A percentile compares a stretch with the other conserved stretches of the same genome.
Evolutionary conservation across 2,888 invertebrate species (phyloP).

Genomic region (Terebella lapidaria): DNA sequence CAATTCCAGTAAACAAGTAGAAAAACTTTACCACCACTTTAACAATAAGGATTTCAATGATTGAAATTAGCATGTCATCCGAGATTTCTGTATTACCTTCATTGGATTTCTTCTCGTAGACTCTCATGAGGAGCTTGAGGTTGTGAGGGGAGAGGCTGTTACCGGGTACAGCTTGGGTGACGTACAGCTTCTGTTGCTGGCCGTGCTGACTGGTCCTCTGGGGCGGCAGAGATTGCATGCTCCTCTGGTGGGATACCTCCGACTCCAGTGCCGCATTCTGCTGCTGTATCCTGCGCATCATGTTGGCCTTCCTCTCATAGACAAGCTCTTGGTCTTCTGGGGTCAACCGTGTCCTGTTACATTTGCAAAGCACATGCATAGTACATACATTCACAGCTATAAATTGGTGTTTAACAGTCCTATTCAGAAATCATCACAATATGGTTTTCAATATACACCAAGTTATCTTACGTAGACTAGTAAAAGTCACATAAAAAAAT

Average conservation of each 20-base stretch:
- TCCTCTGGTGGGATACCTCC: conserved; percentile 32
- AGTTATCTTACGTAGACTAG: no score
- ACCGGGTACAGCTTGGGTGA: conserved; percentile 22
- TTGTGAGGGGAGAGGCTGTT: conserved; percentile 29
- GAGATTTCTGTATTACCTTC: conserved; percentile 28
- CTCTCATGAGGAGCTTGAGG: conserved; percentile 32
- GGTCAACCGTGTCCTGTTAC: conserved; percentile 19
- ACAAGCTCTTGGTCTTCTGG: conserved; percentile 40
- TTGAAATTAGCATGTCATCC: neutral
- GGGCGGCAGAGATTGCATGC: conserved; percentile 6
- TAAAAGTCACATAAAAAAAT: no score
- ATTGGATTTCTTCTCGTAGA: conserved; percentile 38
- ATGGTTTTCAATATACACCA: no score
- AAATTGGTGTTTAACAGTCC: no score
- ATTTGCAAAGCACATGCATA: no score
- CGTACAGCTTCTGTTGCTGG: conserved; percentile 14
- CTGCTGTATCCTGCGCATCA: conserved; percentile 36
- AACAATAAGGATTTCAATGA: neutral
- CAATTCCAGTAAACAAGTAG: neutral
- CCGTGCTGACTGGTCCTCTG: no score
- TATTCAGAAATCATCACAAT: no score
- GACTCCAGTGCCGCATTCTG: conserved; percentile 36
- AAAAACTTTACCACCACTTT: no score
- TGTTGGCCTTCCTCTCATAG: conserved; percentile 36
- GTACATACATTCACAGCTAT: no score